These are phyloP conservation scores for Apteryx owenii DNA, from an alignment of 2,113 vertebrate species.

Conservation along the genomic window DNA sequence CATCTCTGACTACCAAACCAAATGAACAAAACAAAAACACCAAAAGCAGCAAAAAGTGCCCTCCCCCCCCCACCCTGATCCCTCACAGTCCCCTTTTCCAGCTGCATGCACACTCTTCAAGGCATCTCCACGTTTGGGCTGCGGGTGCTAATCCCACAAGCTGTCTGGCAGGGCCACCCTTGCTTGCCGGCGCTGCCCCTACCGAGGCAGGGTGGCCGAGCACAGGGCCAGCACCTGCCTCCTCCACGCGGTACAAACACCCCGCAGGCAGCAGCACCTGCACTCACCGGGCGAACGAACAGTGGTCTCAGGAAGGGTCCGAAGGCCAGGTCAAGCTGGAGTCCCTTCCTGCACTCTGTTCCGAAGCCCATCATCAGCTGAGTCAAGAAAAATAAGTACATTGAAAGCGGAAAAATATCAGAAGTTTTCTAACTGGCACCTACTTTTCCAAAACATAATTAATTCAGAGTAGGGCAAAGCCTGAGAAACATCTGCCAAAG, in stretches of 20 bases:
- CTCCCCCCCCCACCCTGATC: too few species aligned
- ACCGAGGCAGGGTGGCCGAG: too few species aligned
- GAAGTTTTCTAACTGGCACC: not conserved
- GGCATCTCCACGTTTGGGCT: not conserved
- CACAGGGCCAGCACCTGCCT: too few species aligned
- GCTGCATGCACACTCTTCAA: fast-evolving
- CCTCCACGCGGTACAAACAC: too few species aligned
- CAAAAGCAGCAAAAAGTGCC: too few species aligned
- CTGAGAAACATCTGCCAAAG: not conserved
- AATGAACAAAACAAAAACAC: too few species aligned
- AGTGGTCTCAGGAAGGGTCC: fast-evolving
- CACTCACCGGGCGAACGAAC: not conserved
- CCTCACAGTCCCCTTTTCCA: too few species aligned
- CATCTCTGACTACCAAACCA: too few species aligned
- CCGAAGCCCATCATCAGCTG: not conserved
- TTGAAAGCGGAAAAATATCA: not conserved
- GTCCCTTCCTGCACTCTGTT: not conserved
- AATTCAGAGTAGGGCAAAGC: not conserved
- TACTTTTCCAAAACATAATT: not conserved
- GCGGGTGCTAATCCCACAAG: not conserved
- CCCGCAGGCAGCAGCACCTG: not conserved
- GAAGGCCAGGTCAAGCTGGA: too few species aligned
- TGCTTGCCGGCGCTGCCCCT: not conserved
- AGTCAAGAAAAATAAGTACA: not conserved
- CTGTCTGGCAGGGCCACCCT: not conserved